phyloP scores from a whole-genome alignment of 1,140 invertebrate species.

The Rhopalosiphum padi region DNA sequence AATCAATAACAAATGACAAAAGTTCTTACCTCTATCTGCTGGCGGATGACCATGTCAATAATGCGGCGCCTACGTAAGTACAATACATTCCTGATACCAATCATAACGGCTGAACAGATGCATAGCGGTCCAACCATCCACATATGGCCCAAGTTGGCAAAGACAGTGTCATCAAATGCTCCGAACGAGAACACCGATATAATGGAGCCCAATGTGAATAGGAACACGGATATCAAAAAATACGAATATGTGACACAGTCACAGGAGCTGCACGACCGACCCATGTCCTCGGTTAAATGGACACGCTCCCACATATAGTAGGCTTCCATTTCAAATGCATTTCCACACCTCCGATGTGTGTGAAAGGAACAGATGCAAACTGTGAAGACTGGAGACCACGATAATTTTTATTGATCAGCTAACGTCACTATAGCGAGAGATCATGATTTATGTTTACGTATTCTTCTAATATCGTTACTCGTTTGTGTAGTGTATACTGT shows the following conservation, averaged over 20 bases:
- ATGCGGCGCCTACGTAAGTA: conserved; percentile 73
- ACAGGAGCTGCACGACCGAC: conserved; percentile 63
- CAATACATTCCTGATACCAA: conserved; percentile 73
- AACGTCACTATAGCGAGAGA: no score
- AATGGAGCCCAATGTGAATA: conserved; percentile 71
- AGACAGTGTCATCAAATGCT: conserved; percentile 68
- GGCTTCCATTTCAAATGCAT: conserved; percentile 49
- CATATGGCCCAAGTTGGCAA: conserved; percentile 72
- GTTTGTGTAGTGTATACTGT: no score
- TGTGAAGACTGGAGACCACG: background rate
- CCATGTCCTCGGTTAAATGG: conserved; percentile 40
- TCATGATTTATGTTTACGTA: no score
- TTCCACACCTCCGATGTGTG: background rate
- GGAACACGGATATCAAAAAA: conserved; percentile 70
- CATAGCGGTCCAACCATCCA: conserved; percentile 75
- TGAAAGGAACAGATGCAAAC: background rate
- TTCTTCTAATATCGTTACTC: no score
- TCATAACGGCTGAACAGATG: conserved; percentile 74
- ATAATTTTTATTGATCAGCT: no score
- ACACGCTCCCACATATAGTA: conserved; percentile 50
- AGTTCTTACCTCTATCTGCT: conserved; percentile 70
- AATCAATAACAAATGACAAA: conserved; percentile 58
- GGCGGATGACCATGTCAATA: conserved; percentile 72
- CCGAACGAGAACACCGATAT: conserved; percentile 72
- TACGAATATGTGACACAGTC: conserved; percentile 74